A percentile compares a stretch with the other conserved stretches of the same genome.
These are phyloP conservation scores for Periophthalmus magnuspinnatus DNA, from an alignment of 2,797 vertebrate genomes.

Conservation along the genomic window DNA sequence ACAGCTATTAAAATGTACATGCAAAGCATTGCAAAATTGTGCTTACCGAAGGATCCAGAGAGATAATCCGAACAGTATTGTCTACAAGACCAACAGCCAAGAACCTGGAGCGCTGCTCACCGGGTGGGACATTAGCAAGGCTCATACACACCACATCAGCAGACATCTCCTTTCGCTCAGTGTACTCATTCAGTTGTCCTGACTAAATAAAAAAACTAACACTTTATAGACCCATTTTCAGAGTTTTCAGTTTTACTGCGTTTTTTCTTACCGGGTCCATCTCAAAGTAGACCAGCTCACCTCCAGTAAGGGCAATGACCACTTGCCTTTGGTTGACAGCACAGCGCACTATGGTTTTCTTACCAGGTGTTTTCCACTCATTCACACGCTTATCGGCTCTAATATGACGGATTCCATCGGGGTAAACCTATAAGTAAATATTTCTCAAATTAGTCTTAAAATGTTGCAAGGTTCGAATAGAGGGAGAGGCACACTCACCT, in stretches of 20 bases:
- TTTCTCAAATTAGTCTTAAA: background rate
- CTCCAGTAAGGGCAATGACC: constrained; percentile 95
- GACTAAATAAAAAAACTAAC: constrained; percentile 73
- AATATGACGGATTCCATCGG: constrained; percentile 96
- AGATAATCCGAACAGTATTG: constrained; percentile 98
- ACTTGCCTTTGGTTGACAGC: constrained; percentile 98
- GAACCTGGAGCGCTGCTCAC: constrained; percentile 95
- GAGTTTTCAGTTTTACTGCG: background rate
- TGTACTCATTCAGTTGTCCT: constrained; percentile 97
- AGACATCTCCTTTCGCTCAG: constrained; percentile 97
- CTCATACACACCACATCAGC: constrained; percentile 99
- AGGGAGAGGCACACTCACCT: constrained; percentile 76
- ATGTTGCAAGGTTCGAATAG: background rate
- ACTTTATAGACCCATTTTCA: background rate
- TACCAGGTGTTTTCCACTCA: constrained; percentile 98
- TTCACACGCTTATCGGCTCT: constrained; percentile 98
- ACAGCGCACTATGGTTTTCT: constrained; percentile 97
- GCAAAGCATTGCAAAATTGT: background rate
- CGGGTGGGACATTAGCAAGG: constrained; percentile 93
- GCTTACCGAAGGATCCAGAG: constrained; percentile 91
- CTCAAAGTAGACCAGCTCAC: constrained; percentile 97
- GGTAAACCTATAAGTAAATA: constrained; percentile 84
- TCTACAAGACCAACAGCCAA: constrained; percentile 94
- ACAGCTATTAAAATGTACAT: background rate
- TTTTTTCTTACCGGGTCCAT: constrained; percentile 91